Percentiles rank a stretch among this genome's conserved stretches.
These are phyloP conservation scores for Baccha elongata DNA, from an alignment of 2,888 invertebrate genomes.

Conservation along the genomic window DNA sequence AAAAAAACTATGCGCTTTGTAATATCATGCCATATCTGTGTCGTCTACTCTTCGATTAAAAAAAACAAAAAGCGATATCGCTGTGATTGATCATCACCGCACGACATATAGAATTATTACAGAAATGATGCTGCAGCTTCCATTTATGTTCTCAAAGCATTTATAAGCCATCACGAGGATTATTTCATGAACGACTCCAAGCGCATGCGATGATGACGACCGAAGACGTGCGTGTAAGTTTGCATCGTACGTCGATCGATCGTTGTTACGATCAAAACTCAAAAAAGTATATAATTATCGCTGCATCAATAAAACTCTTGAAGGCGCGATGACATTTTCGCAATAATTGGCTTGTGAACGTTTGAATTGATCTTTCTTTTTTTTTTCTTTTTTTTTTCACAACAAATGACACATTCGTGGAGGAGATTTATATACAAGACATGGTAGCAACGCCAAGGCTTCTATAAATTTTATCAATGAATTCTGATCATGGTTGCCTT, in stretches of 20 bases:
- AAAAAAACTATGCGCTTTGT: slow-evolving; percentile 22
- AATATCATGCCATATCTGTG: slow-evolving; percentile 52
- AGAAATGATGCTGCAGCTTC: slow-evolving; percentile 8
- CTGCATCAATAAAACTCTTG: slow-evolving; percentile 59
- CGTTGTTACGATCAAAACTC: background rate
- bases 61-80: slow-evolving; percentile 13
- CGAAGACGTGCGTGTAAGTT: slow-evolving; percentile 49
- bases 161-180: slow-evolving; percentile 36
- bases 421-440: slow-evolving; percentile 22
- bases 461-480: slow-evolving; percentile 68
- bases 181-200: slow-evolving; percentile 32
- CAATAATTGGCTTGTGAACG: slow-evolving; percentile 62
- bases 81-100: slow-evolving; percentile 47
- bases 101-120: slow-evolving; percentile 17
- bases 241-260: background rate
- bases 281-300: slow-evolving; percentile 54
- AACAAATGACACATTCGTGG: slow-evolving; percentile 25
- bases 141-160: slow-evolving; percentile 39
- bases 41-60: slow-evolving; percentile 9
- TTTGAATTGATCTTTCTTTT: slow-evolving; percentile 40
- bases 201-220: slow-evolving; percentile 35
- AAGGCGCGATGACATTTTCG: slow-evolving; percentile 67
- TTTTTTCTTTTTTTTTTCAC: background rate
- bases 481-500: slow-evolving; percentile 66
- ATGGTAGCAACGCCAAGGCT: slow-evolving; percentile 55